Evolutionary conservation across 2,797 vertebrate species (phyloP), one percentile per base, ranked within the genome.

Genomic region (Chaenodraco wilsoni): DNA sequence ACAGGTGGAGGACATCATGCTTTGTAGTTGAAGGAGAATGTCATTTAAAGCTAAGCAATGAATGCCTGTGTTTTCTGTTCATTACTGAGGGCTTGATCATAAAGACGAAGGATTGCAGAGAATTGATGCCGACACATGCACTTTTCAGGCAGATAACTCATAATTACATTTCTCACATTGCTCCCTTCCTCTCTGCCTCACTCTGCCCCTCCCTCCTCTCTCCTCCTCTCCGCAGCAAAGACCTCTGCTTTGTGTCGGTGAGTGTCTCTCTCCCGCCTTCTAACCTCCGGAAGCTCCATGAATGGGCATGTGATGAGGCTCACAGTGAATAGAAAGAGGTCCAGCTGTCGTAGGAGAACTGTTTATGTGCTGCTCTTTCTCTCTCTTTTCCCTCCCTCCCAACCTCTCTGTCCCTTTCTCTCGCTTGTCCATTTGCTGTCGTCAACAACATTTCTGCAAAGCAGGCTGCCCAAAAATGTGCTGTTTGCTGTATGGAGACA

Each of bases 251-350:
- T 92, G 90, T 91, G 71, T 56, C 57, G 65, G 87, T 61, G 84
- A 67, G 44, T 66, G 59, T 79, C 62, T 87, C 80, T 69, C 79
- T 62, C 74, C 82, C 77, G 12, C 85, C 89, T 72, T 69, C 48
- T 40, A 56, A 61, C 77, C 82, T 84, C 89, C 90, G 93, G 93
- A 93, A 93, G 86, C 87, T 81, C 89, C 87, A 83, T 91, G 83
- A 92, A 93, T 92, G 90, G 88, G 78, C 83, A 87, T 85, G 15
- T 79, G 82, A 89, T 85, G 84, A 85, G 75, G 74, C 84, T 62
- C 70, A 49, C 61, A 65, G 74, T 44, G 82, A 87, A 86, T 81
- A 82, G 78, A 84, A 80, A 79, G 67, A 56, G 68, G 79, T 88
- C 86, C 88, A 86, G 89, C 87, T 88, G 87, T 92, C 78, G 68